Evolutionary conservation across 1,140 invertebrate species (phyloP).

Genomic region (Drosophila malerkotliana): DNA sequence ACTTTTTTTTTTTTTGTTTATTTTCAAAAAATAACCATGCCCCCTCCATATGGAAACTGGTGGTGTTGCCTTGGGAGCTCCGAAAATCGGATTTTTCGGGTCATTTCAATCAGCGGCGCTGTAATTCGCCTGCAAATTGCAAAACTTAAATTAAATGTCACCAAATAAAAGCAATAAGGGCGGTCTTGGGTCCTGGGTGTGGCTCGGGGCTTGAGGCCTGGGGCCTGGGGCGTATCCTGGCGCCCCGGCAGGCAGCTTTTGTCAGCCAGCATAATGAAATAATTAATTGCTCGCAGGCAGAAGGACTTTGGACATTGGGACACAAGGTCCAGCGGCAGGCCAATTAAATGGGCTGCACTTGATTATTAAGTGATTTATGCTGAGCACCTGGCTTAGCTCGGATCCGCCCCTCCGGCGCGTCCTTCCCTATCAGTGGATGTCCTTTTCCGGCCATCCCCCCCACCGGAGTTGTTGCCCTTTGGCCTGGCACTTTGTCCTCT

Average conservation of each 20-base stretch:
- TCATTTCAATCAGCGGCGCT: conserved; percentile 57
- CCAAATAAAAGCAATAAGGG: conserved; percentile 31
- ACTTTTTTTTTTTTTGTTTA: conserved; percentile 15
- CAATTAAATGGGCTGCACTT: conserved; percentile 77
- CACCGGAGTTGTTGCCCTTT: conserved; percentile 12
- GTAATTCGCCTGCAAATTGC: conserved; percentile 72
- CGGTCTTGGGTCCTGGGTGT: too few relatives aligned
- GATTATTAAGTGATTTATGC: conserved; percentile 81
- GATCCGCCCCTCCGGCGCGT: background rate
- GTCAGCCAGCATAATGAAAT: conserved; percentile 58
- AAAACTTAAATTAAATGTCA: conserved; percentile 80
- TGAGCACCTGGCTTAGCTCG: conserved; percentile 67
- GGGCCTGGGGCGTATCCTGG: background rate
- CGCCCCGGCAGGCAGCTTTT: conserved; percentile 49
- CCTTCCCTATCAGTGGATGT: too few relatives aligned
- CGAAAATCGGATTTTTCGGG: conserved; percentile 22
- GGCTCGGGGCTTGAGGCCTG: background rate
- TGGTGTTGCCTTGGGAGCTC: background rate
- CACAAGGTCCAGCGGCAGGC: conserved; percentile 41
- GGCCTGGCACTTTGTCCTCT: conserved; percentile 35
- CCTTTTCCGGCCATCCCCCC: background rate
- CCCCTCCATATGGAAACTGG: conserved; percentile 2
- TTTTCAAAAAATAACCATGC: conserved; percentile 28
- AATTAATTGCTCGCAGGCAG: conserved; percentile 62
- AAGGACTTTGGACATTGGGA: conserved; percentile 27